These are phyloP conservation scores for Oriolus oriolus DNA, from an alignment of 2,113 vertebrate genomes.

Conservation along the genomic window DNA sequence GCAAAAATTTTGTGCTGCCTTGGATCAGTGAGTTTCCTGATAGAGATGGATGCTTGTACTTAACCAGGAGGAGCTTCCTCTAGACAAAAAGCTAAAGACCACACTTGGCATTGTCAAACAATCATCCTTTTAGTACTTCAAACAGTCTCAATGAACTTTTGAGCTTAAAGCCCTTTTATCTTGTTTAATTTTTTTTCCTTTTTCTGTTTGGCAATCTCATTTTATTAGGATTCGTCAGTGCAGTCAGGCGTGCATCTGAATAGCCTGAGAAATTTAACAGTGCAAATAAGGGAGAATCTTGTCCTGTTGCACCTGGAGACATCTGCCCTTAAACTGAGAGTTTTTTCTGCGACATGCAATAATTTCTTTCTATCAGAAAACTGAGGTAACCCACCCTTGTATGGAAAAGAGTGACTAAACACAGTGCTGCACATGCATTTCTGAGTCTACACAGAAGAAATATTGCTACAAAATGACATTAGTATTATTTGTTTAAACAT, in stretches of 20 bases:
- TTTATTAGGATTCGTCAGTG: not conserved
- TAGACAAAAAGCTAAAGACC: not conserved
- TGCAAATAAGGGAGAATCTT: not conserved
- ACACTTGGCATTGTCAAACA: not conserved
- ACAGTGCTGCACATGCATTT: not conserved
- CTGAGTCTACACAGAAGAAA: not conserved
- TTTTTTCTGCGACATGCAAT: not conserved
- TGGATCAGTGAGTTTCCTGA: not conserved
- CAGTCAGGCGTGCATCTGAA: not conserved
- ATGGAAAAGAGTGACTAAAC: not conserved
- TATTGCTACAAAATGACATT: not conserved
- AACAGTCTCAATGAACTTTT: not conserved
- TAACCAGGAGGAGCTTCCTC: not conserved
- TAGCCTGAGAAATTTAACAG: not conserved
- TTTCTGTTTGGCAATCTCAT: not conserved
- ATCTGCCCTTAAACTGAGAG: not conserved
- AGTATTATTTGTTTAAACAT: not conserved
- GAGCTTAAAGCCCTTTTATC: not conserved
- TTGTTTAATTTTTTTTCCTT: not conserved
- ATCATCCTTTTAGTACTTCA: not conserved
- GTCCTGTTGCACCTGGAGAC: not conserved
- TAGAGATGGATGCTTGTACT: not conserved
- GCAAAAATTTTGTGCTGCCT: not conserved
- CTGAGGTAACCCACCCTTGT: not conserved
- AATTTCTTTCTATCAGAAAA: not conserved